Percentiles rank a stretch among this genome's conserved stretches.
Conservation (phyloP, 2,113 vertebrate genomes). For the Mus spicilegus region DNA sequence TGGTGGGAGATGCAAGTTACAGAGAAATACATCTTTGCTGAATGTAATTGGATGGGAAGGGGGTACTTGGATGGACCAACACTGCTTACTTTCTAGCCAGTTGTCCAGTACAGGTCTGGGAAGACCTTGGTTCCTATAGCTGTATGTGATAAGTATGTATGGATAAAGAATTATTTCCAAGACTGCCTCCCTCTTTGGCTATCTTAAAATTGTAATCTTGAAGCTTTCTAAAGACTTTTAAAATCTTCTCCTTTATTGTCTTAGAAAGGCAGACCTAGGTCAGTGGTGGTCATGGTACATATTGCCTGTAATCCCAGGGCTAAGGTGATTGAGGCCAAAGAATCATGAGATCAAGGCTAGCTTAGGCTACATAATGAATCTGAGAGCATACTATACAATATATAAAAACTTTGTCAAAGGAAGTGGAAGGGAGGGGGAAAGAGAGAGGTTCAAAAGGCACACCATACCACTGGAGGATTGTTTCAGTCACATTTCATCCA, state of each 20-base stretch:
- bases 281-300: neutral
- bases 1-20: constrained; percentile 38
- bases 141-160: constrained; percentile 58
- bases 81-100: constrained; percentile 67
- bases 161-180: constrained; percentile 30
- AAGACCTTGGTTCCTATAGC: constrained; percentile 68
- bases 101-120: constrained; percentile 36
- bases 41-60: constrained; percentile 83
- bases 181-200: constrained; percentile 44
- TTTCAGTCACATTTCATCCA: constrained; percentile 4
- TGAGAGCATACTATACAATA: neutral
- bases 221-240: neutral
- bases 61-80: constrained; percentile 69
- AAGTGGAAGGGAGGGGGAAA: too few species aligned
- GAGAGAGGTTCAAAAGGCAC: neutral
- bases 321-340: too few species aligned
- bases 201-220: neutral
- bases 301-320: neutral
- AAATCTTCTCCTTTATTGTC: neutral
- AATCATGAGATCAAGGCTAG: neutral
- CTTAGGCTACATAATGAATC: neutral
- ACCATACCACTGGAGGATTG: neutral
- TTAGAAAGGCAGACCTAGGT: neutral
- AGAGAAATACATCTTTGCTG: constrained; percentile 71
- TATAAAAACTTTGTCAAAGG: neutral